Conservation (phyloP, 2,888 invertebrate genomes). For the Papilio gigon region DNA sequence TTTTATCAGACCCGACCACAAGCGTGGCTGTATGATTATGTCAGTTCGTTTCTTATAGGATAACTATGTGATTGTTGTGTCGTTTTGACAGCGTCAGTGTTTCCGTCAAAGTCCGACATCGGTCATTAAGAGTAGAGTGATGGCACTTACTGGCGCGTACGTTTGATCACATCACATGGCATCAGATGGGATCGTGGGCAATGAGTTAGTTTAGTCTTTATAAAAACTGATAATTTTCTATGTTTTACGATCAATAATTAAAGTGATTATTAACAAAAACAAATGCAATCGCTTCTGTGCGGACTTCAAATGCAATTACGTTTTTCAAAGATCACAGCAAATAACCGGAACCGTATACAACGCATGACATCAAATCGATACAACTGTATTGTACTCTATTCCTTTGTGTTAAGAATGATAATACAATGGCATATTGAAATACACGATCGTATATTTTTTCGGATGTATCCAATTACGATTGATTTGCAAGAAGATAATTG, state of each 20-base stretch:
- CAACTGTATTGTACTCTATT: neutral
- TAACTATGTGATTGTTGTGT: no score
- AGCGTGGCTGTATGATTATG: no score
- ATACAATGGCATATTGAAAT: neutral
- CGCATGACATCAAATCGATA: neutral
- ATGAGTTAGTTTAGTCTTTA: neutral
- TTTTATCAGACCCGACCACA: no score
- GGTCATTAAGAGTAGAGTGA: no score
- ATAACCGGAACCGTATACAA: conserved; percentile 20
- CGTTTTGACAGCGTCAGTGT: no score
- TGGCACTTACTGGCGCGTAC: no score
- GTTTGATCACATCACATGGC: no score
- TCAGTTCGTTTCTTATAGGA: no score
- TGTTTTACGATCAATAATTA: conserved; percentile 28
- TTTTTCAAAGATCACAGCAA: conserved; percentile 22
- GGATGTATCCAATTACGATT: conserved; percentile 10
- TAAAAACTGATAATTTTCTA: neutral
- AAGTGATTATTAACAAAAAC: conserved; percentile 20
- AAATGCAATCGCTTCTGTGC: conserved; percentile 1
- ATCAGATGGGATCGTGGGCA: no score
- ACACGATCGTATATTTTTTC: neutral
- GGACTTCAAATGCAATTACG: conserved; percentile 8
- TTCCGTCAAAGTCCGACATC: no score
- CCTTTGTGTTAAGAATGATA: neutral
- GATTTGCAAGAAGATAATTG: neutral